Base-by-base conservation (phyloP, 2,113 vertebrate species). In the Micromys minutus region DNA sequence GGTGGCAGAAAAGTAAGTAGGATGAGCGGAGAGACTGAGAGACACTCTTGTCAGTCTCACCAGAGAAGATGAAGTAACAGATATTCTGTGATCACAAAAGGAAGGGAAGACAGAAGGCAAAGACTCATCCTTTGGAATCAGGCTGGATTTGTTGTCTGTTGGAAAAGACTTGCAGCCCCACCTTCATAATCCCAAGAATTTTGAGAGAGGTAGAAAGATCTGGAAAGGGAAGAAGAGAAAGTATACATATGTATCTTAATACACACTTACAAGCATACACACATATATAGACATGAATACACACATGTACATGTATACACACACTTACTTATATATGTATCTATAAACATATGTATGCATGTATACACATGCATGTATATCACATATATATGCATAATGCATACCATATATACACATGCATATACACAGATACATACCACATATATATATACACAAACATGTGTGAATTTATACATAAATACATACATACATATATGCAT, bases 101-200 rank as follows among this genome's bases (percentile, higher is more conserved):
- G 84, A 72, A 94, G 63, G 55, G 88, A 92, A 94, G 71, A 71
- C 31, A n/a, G 61, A 72, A 63, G 63, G 52, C 55, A 77, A 61
- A 92, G 55, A 15, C n/a, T 61, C n/a, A 57, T 85, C 61, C 77
- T 55, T 34, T 74, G 31, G 22, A 71, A 72, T 80, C 61, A 85
- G 87, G 52, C 61, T 61, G 16, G 9, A 11, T n/a, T 65, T 61
- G 52, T 13, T 89, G 34, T 34, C 50, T 89, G 9, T 42, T 39
- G 26, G 17, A 39, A 88, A 84, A 42, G 39, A 6, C 34, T 89
- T 92, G 72, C 5, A 39, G 3, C 15, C 92, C 3, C 26, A 26
- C 92, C 89, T 69, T 57, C 52, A 47, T 71, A 72, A n/a, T 77
- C 15, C 24, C 42, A 34, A 79, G 26, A 91, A 29, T 39, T 89